Evolutionary conservation across 2,888 invertebrate genomes (phyloP).

Genomic region (Perdita meconis): DNA sequence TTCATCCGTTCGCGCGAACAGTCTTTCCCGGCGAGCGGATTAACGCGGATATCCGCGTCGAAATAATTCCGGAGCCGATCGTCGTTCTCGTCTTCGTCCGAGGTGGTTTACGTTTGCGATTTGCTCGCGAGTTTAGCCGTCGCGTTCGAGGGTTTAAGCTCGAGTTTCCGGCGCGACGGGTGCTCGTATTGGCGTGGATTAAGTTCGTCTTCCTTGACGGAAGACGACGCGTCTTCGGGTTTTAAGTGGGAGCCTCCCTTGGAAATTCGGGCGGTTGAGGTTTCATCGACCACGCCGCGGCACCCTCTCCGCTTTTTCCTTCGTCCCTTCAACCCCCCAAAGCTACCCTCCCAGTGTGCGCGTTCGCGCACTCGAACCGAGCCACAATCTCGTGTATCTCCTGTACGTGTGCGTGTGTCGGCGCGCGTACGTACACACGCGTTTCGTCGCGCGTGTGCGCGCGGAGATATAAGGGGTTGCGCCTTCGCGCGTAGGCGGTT

Average conservation of each 20-base stretch:
- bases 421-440: not conserved
- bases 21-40: slow-evolving; percentile 10
- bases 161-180: slow-evolving; percentile 15
- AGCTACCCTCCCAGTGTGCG: slow-evolving; percentile 8
- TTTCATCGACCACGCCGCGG: slow-evolving; percentile 81
- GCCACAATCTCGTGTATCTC: not conserved
- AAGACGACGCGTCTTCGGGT: slow-evolving; percentile 14
- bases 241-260: slow-evolving; percentile 29
- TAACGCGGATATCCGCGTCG: slow-evolving; percentile 11
- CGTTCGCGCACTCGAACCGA: slow-evolving; percentile 10
- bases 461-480: not conserved
- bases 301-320: slow-evolving; percentile 76
- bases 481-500: not conserved
- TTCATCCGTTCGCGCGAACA: slow-evolving; percentile 23
- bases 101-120: slow-evolving; percentile 28
- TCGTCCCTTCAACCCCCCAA: not conserved
- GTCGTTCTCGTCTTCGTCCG: not conserved
- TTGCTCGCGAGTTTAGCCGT: slow-evolving; percentile 28
- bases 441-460: not conserved
- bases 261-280: slow-evolving; percentile 77
- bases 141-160: slow-evolving; percentile 12
- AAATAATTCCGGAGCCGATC: slow-evolving; percentile 14
- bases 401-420: not conserved
- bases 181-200: slow-evolving; percentile 34
- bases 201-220: slow-evolving; percentile 12